Conservation (phyloP, 2,797 vertebrate genomes). For the Falco berigora region DNA sequence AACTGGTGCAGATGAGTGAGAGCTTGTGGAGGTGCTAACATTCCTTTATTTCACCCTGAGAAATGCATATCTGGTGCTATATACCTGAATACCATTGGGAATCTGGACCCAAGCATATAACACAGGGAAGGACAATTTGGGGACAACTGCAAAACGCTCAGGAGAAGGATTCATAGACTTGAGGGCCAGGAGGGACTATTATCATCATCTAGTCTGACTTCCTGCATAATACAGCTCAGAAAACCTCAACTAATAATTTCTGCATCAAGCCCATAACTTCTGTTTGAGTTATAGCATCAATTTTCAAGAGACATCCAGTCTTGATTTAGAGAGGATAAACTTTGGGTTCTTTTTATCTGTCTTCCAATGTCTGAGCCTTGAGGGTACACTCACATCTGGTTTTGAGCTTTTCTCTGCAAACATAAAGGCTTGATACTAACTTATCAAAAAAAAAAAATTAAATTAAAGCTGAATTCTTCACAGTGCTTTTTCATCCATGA, state of each 20-base stretch:
- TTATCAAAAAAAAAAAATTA: background rate
- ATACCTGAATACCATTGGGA: background rate
- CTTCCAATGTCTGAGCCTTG: constrained; percentile 15
- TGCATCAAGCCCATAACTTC: constrained; percentile 16
- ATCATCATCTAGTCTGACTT: background rate
- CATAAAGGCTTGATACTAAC: background rate
- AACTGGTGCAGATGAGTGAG: background rate
- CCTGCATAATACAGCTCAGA: background rate
- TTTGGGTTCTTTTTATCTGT: constrained; percentile 30
- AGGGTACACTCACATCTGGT: background rate
- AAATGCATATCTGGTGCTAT: fast-evolving
- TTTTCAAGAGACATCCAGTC: constrained; percentile 14
- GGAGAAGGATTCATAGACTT: background rate
- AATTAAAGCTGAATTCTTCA: constrained; percentile 18
- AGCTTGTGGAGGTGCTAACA: background rate
- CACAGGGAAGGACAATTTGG: background rate
- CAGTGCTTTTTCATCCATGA: background rate
- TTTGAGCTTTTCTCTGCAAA: background rate
- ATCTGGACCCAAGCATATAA: background rate
- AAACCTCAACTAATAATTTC: constrained; percentile 17
- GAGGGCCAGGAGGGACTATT: background rate
- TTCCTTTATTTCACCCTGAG: background rate
- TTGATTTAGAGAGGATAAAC: constrained; percentile 51
- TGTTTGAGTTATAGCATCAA: constrained; percentile 27
- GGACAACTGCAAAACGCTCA: background rate